Evolutionary conservation across 1,140 invertebrate genomes (phyloP).

Genomic region (Venturia canescens): DNA sequence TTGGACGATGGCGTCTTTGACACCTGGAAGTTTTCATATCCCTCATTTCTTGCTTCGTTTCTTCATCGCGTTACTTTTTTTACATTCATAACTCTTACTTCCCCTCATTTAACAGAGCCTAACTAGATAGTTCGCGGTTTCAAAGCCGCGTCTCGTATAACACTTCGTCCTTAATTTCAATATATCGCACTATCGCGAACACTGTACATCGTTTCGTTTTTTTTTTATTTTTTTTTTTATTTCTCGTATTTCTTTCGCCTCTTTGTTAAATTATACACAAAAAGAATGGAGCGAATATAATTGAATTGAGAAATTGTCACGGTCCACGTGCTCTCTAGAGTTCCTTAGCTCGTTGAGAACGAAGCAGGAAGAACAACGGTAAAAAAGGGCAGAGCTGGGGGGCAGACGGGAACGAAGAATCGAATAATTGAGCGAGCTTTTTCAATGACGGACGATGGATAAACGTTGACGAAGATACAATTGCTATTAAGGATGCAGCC

Average conservation of each 20-base stretch:
- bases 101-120: slow-evolving; percentile 55
- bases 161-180: slow-evolving; percentile 35
- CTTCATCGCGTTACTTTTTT: slow-evolving; percentile 50
- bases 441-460: neutral
- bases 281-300: slow-evolving; percentile 8
- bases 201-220: slow-evolving; percentile 44
- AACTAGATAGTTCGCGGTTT: slow-evolving; percentile 57
- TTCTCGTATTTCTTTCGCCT: too few species aligned
- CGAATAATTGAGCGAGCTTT: neutral
- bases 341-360: slow-evolving; percentile 29
- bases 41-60: slow-evolving; percentile 54
- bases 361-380: neutral
- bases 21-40: slow-evolving; percentile 67
- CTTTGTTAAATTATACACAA: slow-evolving; percentile 50
- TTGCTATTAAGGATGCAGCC: neutral
- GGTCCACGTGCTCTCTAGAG: slow-evolving; percentile 35
- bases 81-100: slow-evolving; percentile 28
- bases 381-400: neutral
- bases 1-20: slow-evolving; percentile 74
- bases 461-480: neutral
- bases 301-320: slow-evolving; percentile 35
- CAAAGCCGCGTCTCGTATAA: slow-evolving; percentile 31
- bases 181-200: slow-evolving; percentile 43
- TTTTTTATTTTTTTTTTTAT: too few species aligned
- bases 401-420: neutral